These are phyloP conservation scores for Pomatorhinus ruficollis DNA, from an alignment of 2,113 vertebrate genomes.

Conservation along the genomic window DNA sequence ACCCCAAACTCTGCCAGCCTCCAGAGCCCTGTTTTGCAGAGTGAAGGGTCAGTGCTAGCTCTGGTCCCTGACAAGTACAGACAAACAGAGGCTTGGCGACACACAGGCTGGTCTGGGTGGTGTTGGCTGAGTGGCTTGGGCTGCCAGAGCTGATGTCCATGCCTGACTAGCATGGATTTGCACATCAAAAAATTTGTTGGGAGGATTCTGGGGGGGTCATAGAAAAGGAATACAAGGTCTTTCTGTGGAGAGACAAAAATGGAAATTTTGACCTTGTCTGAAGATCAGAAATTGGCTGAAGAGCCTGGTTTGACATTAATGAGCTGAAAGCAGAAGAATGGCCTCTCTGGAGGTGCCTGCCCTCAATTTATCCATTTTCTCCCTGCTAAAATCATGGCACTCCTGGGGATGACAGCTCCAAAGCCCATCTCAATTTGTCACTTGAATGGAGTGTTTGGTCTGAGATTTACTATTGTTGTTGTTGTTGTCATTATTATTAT, in stretches of 20 bases:
- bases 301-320: background rate
- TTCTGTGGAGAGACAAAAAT: background rate
- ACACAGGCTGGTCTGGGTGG: accelerated
- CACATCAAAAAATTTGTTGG: background rate
- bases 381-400: background rate
- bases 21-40: background rate
- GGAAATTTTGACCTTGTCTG: conserved; percentile 37
- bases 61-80: background rate
- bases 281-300: background rate
- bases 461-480: background rate
- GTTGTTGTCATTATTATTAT: background rate
- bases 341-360: background rate
- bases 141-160: background rate
- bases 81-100: background rate
- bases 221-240: background rate
- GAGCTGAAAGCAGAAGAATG: background rate
- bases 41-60: background rate
- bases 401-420: background rate
- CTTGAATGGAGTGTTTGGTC: conserved; percentile 8
- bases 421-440: background rate
- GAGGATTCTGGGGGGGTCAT: background rate
- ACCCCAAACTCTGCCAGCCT: background rate
- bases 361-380: conserved; percentile 44
- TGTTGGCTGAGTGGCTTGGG: background rate
- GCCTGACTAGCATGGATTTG: background rate